Base-by-base conservation (phyloP, 1,140 invertebrate species). In the Aphidius ervi region DNA sequence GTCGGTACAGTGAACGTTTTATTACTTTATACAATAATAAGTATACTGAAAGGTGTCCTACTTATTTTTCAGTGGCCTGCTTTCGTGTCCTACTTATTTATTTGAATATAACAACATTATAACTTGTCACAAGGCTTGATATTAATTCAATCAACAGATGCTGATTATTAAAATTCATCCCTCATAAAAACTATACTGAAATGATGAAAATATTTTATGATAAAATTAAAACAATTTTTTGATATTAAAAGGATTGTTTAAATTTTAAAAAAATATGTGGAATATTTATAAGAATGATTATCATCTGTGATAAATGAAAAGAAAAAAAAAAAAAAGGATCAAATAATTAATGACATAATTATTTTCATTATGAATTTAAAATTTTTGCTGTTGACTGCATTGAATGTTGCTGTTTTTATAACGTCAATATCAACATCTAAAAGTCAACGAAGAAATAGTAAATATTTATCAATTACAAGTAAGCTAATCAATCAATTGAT, bases 31-130 rank as follows among this genome's bases (percentile, higher is more conserved):
- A 52, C 46, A 39, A 50, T 71, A 71, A 74, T 70, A 72, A 70
- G 69, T 67, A 31, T 31, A 73, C 70, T 74, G 72, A 77, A 72
- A 74, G 75, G 65, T 70, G 76, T 79, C 76, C 77, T 69, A 79
- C 76, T 79, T 79, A 75, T 79, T 31, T 31, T 75, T 77, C 76
- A 74, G 70, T 79, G 77, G 73, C 77, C 77, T 78, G 77, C 76
- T 78, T 79, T 69, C 72, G 67, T 77, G 76, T 74, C 73, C 77
- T 64, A 77, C 74, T 77, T 78, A 70, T 72, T 61, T 31, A 31
- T 31, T 3, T 31, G 23, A 31, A 31, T 31, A 31, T 54, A 46
- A 56, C 60, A 59, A 16, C 47, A 3, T 54, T 31, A 31, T 54
- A 54, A 20, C 52, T 31, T 52, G 49, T 16, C 10, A 31, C 40